These are phyloP conservation scores for Phania funesta DNA, from an alignment of 2,888 invertebrate species.

Conservation along the genomic window DNA sequence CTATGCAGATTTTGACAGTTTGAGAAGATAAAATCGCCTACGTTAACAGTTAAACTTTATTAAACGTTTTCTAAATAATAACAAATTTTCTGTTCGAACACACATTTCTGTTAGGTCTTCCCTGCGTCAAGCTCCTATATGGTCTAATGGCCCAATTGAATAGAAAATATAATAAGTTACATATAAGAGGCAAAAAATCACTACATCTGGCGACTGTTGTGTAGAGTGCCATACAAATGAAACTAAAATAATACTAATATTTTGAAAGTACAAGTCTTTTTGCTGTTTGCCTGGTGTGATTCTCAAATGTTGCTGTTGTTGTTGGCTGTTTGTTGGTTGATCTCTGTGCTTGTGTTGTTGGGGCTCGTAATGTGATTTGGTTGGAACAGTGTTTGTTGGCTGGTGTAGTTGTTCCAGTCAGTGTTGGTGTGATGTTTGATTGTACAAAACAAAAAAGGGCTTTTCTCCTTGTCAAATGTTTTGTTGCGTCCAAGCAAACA, in stretches of 20 bases:
- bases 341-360: conserved; percentile 24
- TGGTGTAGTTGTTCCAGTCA: conserved; percentile 21
- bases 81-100: too few species aligned
- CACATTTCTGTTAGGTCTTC: too few species aligned
- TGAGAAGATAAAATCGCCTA: too few species aligned
- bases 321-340: conserved; percentile 21
- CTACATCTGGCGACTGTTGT: background rate
- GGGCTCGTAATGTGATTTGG: conserved; percentile 12
- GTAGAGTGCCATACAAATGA: conserved; percentile 27
- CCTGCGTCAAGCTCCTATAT: too few species aligned
- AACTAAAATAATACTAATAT: conserved; percentile 1
- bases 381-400: conserved; percentile 20
- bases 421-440: conserved; percentile 12
- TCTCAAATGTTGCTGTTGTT: conserved; percentile 54
- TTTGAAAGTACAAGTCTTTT: conserved; percentile 1
- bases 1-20: too few species aligned
- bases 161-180: too few species aligned
- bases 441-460: conserved; percentile 25
- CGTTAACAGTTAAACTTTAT: too few species aligned
- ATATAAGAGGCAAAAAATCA: background rate
- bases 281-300: conserved; percentile 56
- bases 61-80: too few species aligned
- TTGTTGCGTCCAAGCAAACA: too few species aligned
- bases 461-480: conserved; percentile 37
- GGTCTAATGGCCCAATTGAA: background rate